These are phyloP conservation scores for Zygothrica quintamaculata DNA, from an alignment of 2,888 invertebrate species.

Conservation along the genomic window DNA sequence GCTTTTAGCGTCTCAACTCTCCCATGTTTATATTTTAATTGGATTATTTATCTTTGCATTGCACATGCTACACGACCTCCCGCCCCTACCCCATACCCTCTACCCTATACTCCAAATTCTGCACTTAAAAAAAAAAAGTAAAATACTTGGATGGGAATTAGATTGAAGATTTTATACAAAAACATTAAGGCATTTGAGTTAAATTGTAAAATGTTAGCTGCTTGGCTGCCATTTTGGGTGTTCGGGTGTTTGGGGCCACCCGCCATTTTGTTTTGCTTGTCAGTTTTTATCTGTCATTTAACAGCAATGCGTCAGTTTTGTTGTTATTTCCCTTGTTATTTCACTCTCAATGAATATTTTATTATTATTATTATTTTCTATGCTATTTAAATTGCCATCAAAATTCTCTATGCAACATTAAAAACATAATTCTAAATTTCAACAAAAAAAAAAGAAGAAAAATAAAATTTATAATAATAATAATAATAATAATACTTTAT, in stretches of 20 bases:
- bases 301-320: constrained; percentile 52
- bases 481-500: no score
- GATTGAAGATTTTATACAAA: no score
- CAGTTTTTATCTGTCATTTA: constrained; percentile 61
- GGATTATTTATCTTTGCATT: constrained; percentile 48
- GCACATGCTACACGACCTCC: constrained; percentile 14
- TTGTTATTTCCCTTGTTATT: constrained; percentile 38
- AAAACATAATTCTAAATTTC: background rate
- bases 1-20: constrained; percentile 41
- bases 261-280: constrained; percentile 32
- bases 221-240: no score
- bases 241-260: no score
- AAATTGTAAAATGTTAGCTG: no score
- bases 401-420: constrained; percentile 16
- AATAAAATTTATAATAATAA: constrained; percentile 21
- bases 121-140: no score
- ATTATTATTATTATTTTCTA: constrained; percentile 62
- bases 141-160: no score
- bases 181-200: no score
- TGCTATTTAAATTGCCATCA: constrained; percentile 56
- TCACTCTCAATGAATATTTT: constrained; percentile 59
- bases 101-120: no score
- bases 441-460: no score
- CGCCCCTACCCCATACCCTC: background rate
- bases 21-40: constrained; percentile 53